Conservation (phyloP, 35 echinoderm and acorn worm genomes). For the Ptychodera flava region DNA sequence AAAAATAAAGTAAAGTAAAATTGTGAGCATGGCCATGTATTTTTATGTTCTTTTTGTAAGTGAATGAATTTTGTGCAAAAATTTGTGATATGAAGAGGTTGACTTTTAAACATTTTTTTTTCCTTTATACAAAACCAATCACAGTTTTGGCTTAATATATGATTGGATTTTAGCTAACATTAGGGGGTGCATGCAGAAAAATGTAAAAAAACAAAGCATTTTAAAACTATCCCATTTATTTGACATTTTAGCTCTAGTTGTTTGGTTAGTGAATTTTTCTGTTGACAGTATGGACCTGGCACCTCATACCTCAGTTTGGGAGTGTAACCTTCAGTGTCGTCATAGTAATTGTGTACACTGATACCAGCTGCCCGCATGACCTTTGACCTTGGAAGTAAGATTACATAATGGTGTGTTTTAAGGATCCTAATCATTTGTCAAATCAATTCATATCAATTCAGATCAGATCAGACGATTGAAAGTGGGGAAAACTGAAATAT, state of each 20-base stretch:
- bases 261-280: not conserved
- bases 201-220: not conserved
- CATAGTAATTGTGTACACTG: no score
- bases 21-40: not conserved
- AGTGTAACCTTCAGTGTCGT: not conserved
- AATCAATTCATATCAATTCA: no score
- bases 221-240: not conserved
- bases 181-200: not conserved
- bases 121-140: no score
- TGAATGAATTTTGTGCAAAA: conserved; percentile 2
- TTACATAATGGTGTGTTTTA: not conserved
- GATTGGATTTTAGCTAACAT: not conserved
- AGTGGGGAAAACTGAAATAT: no score
- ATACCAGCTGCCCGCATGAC: no score
- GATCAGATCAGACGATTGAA: no score
- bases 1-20: not conserved
- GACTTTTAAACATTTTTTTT: not conserved
- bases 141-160: not conserved
- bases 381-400: not conserved
- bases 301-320: not conserved
- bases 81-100: not conserved
- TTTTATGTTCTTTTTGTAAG: not conserved
- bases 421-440: not conserved
- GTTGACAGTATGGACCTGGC: not conserved
- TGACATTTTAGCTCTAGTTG: not conserved